A percentile compares a stretch with the other conserved stretches of the same genome.
Evolutionary conservation across 2,113 vertebrate species (phyloP).

Genomic region (Stomatorhinus ivindoensis): DNA sequence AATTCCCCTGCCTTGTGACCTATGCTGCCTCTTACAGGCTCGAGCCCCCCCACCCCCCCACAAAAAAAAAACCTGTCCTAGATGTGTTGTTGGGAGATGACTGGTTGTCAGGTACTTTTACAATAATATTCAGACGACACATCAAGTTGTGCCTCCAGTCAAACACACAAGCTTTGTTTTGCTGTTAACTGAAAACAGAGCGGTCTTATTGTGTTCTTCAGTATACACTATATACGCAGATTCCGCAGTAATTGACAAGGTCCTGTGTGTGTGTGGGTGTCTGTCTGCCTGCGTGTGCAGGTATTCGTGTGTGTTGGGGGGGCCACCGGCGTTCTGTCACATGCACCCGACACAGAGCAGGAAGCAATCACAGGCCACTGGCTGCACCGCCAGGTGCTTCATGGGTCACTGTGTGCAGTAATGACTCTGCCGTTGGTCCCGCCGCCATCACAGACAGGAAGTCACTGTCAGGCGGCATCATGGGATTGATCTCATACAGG

Average conservation of each 20-base stretch:
- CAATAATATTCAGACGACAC: not conserved
- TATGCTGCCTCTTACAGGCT: not conserved
- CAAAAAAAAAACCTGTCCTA: not conserved
- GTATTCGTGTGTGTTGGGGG: conserved; percentile 15
- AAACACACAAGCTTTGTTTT: not conserved
- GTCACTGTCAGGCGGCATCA: conserved; percentile 46
- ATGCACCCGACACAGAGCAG: conserved; percentile 27
- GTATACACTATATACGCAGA: not conserved
- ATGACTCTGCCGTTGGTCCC: conserved; percentile 42
- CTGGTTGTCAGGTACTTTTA: not conserved
- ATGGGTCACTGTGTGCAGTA: conserved; percentile 45
- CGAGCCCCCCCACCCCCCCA: not conserved
- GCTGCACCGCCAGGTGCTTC: conserved; percentile 35
- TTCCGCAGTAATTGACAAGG: not conserved
- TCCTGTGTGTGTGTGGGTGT: conserved; percentile 16
- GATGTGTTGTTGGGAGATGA: not conserved
- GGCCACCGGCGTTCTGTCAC: not conserved
- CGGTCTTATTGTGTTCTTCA: not conserved
- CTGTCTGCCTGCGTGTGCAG: not conserved
- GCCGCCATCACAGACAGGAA: conserved; percentile 44
- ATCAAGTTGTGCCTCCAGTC: not conserved
- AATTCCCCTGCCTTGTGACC: not conserved
- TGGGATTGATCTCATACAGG: conserved; percentile 31
- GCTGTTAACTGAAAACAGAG: conserved; percentile 13
- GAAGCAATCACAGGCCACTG: conserved; percentile 46